A percentile compares a stretch with the other conserved stretches of the same genome.
Evolutionary conservation across 1,140 invertebrate species (phyloP).

Genomic region (Araneus ventricosus): DNA sequence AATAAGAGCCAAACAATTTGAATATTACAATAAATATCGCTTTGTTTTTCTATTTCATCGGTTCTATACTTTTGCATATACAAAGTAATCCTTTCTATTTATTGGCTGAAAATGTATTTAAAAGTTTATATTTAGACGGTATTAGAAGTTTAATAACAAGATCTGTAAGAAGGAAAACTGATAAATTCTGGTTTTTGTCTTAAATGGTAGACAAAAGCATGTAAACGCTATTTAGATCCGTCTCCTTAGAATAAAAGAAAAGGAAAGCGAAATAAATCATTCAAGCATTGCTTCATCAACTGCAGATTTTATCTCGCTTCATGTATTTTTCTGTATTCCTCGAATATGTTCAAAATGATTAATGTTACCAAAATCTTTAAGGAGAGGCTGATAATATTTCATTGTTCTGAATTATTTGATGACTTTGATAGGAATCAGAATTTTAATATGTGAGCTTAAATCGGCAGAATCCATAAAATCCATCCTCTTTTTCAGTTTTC

Average conservation of each 20-base stretch:
- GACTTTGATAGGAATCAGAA: no score
- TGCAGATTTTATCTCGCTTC: background rate
- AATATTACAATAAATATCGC: background rate
- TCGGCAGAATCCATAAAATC: no score
- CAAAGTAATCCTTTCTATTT: background rate
- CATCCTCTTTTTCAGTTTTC: no score
- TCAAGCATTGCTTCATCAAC: slow-evolving; percentile 14
- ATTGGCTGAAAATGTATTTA: background rate
- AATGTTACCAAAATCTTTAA: background rate
- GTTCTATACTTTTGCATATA: no score
- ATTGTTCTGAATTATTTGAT: no score
- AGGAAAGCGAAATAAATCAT: background rate
- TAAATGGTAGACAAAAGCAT: background rate
- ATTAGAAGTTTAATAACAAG: background rate
- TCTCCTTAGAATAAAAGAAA: background rate
- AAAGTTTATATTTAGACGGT: background rate
- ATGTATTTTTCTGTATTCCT: background rate
- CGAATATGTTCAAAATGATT: background rate
- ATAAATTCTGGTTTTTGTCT: background rate
- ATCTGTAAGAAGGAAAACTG: background rate
- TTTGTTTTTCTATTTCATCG: no score
- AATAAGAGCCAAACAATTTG: background rate
- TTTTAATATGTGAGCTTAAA: no score
- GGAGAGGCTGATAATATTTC: background rate
- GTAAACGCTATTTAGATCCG: background rate